Base-by-base conservation (phyloP, 2,888 invertebrate genomes). In the Ophion ellenae region DNA sequence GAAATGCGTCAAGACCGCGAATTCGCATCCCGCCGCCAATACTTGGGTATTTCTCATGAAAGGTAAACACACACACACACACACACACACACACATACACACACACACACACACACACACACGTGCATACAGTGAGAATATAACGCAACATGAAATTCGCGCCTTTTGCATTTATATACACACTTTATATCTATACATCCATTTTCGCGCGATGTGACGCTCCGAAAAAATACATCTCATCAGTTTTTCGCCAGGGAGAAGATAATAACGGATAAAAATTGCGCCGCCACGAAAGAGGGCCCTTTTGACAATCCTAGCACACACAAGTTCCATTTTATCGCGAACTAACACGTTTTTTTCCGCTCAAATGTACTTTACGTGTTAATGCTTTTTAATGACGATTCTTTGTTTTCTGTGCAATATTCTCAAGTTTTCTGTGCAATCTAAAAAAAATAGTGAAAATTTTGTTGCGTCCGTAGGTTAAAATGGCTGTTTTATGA, bases 21-120 rank as follows among this genome's bases (percentile, higher is more conserved):
- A 94, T 87, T 94, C 95, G 69, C 95, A 95, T 92, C 95, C 96
- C 81, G 95, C 96, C 66, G 95, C 96, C 89, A 96, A 96, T 92
- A 96, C 96, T 14, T 97, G 96, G 96, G 94, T 96, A 90, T 95
- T 97, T 90, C 94, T 97, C 81, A 94, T 96, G 87, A 96, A 96
- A 95, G 96, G 97, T 96, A 94, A 93, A 86, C 87, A 88, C 66
- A 45, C 17, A 7, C 14, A n/a, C 20, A 66, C 20, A 66, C 28
- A 66, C 28, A 71, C n/a, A 73, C 20, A 11, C 45, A n/a, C 20
- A 66, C 28, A 66, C 28, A 71, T 11, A 73, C 20, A 11, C 45
- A 86, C 87, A 88, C 66, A 45, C 17, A 7, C 14, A n/a, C 20
- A 66, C 20, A 66, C 28, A 66, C 28, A 71, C n/a, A 73, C 20